Base-by-base conservation (phyloP, 2,113 vertebrate genomes). In the Coturnix japonica region DNA sequence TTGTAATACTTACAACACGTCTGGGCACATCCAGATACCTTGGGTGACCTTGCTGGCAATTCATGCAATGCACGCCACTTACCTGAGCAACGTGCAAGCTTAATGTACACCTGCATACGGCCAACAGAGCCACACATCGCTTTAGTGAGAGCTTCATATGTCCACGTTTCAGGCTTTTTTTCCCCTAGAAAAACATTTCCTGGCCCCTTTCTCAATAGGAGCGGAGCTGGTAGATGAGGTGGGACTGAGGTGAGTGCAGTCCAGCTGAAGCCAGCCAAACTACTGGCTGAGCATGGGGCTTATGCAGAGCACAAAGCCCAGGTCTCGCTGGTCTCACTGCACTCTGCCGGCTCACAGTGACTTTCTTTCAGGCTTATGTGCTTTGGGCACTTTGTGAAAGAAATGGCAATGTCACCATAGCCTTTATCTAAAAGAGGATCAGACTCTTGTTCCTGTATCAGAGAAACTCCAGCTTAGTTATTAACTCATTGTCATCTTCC, bases 241-340 rank as follows among this genome's bases (percentile, higher is more conserved):
- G 73, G 77, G 41, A n/a, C 35, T 0, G 0, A 70, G 57, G 7
- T 41, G n/a, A 57, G 9, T 0, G 0, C 37, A 44, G 51, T 76
- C 46, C 69, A 2, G 11, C 49, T 59, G 79, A 88, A 41, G 28
- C 44, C 17, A 43, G 80, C 46, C 63, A 89, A 53, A 81, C 33
- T 89, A 92, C 77, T 35, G n/a, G 43, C 25, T 37, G 41, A 9
- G 39, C 41, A 30, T 3, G 22, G 1, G 5, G 37, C 37, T 87
- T 35, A 18, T 41, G 37, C 37, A 51, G 39, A 76, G 72, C 33
- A 61, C 44, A 65, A 33, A 73, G 78, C 28, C 35, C 61, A 35
- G 21, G 44, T 21, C 23, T 39, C 33, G 16, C 28, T 46, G 37
- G 10, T 79, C 84, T 87, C 78, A 25, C 43, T 31, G 17, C 25